These are phyloP conservation scores for Paedocypris sp. DNA, from an alignment of 2,113 vertebrate species.

Conservation along the genomic window DNA sequence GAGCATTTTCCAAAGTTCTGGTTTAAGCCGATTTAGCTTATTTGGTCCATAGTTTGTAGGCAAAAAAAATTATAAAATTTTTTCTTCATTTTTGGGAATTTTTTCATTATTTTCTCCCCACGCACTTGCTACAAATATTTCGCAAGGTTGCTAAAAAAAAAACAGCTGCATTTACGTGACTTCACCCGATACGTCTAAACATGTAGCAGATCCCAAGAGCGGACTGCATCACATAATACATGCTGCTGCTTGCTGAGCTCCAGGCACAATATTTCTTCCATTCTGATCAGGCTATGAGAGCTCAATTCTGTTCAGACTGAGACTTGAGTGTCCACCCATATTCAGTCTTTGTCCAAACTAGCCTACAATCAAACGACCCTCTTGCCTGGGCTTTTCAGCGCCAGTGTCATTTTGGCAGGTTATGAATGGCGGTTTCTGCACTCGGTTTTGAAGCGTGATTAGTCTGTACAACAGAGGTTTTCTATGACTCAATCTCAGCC, in stretches of 20 bases:
- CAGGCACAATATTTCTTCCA: neutral
- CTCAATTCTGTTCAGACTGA: neutral
- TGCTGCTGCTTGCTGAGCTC: slow-evolving; percentile 33
- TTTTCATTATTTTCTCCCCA: neutral
- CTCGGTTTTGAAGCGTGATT: neutral
- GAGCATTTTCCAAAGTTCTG: slow-evolving; percentile 20
- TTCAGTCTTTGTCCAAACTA: neutral
- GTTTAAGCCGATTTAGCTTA: slow-evolving; percentile 17
- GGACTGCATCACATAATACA: slow-evolving; percentile 19
- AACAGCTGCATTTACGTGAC: neutral
- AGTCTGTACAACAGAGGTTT: neutral
- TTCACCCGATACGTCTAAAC: slow-evolving; percentile 36
- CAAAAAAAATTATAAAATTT: no score
- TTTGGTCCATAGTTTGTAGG: slow-evolving; percentile 41
- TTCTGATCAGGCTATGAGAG: neutral
- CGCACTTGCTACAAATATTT: neutral
- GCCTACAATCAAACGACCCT: neutral
- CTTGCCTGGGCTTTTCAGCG: neutral
- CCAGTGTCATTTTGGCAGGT: slow-evolving; percentile 14
- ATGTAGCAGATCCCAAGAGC: slow-evolving; percentile 34
- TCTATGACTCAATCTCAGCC: slow-evolving; percentile 49
- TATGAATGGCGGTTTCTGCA: slow-evolving; percentile 2
- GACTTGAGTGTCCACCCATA: neutral
- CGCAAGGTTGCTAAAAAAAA: slow-evolving; percentile 3
- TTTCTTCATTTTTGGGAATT: slow-evolving; percentile 12